Evolutionary conservation across 2,797 vertebrate species (phyloP).

Genomic region (Babyrousa celebensis): DNA sequence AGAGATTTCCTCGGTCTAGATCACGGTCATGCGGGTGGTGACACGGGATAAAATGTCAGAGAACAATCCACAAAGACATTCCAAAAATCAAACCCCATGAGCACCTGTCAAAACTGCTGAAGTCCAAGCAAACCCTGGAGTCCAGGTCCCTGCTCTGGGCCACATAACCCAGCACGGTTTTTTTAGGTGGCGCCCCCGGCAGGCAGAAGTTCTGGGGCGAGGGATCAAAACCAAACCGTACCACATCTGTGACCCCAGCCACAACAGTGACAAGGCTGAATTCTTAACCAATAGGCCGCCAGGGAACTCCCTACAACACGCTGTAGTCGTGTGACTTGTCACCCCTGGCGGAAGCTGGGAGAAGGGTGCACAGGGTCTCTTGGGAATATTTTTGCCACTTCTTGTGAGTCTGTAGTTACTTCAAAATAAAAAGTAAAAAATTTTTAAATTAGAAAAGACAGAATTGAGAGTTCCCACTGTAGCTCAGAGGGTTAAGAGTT

Average conservation of each 20-base stretch:
- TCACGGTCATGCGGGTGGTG: neutral
- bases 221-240: no score
- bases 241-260: no score
- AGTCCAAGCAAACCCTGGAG: neutral
- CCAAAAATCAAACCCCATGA: neutral
- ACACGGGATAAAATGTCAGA: neutral
- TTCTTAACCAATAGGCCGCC: no score
- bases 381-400: neutral
- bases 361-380: neutral
- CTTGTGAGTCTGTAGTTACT: neutral
- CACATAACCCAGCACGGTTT: no score
- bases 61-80: neutral
- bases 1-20: neutral
- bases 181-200: no score
- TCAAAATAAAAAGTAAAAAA: neutral
- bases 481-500: no score
- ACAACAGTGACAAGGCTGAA: no score
- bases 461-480: no score
- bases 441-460: neutral
- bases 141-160: neutral
- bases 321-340: neutral
- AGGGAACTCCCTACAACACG: no score
- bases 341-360: accelerated
- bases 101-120: neutral
- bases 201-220: no score